Conservation (phyloP, 2,797 vertebrate genomes). For the Rhinatrema bivittatum region DNA sequence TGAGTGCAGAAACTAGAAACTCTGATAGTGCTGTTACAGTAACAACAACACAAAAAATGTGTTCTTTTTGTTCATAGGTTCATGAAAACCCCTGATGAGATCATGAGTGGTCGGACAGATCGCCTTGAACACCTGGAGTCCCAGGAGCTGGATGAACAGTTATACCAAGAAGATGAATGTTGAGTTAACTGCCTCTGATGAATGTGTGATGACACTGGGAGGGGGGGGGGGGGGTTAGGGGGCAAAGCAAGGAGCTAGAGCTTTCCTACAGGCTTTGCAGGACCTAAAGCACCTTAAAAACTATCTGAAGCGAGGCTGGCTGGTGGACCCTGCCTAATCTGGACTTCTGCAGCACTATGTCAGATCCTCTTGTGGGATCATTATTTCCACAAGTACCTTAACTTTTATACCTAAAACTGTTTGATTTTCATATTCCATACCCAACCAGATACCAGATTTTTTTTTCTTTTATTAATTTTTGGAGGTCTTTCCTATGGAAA, state of each 20-base stretch:
- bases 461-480: too few relatives aligned
- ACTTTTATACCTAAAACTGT: constrained; percentile 45
- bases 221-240: constrained; percentile 19
- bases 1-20: too few relatives aligned
- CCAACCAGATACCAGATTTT: constrained; percentile 45
- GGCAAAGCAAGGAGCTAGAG: constrained; percentile 15
- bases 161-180: constrained; percentile 92
- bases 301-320: constrained; percentile 30
- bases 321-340: constrained; percentile 30
- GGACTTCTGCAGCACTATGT: constrained; percentile 9
- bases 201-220: not conserved
- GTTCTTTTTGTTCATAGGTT: constrained; percentile 71
- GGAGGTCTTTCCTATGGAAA: constrained; percentile 58
- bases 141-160: constrained; percentile 86
- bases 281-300: constrained; percentile 55
- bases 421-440: constrained; percentile 51
- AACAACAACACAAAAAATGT: too few relatives aligned
- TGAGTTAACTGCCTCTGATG: constrained; percentile 50
- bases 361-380: constrained; percentile 23
- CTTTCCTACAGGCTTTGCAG: constrained; percentile 32
- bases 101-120: constrained; percentile 93
- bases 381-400: constrained; percentile 43
- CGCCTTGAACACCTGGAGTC: constrained; percentile 91
- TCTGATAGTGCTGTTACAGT: too few relatives aligned
- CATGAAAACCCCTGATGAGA: constrained; percentile 97